phyloP scores from a whole-genome alignment of 2,797 vertebrate genomes.

The Microctenopoma steveboyesi region DNA sequence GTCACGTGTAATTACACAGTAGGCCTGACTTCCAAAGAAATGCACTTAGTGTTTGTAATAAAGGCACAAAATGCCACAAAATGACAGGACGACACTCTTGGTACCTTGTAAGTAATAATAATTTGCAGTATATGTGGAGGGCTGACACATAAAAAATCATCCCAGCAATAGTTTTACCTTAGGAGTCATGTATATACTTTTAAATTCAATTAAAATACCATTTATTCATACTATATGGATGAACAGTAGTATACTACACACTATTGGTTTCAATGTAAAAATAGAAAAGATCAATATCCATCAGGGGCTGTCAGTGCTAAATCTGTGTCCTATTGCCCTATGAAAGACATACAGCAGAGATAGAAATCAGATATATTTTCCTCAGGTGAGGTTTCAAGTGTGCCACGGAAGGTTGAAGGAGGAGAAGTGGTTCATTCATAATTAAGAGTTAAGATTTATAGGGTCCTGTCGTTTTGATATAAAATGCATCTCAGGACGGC shows the following conservation, averaged over 20 bases:
- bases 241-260: too few relatives aligned
- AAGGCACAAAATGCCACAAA: not conserved
- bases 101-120: not conserved
- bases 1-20: slow-evolving; percentile 65
- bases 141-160: not conserved
- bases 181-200: not conserved
- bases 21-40: not conserved
- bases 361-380: slow-evolving; percentile 24
- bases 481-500: slow-evolving; percentile 59
- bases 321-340: slow-evolving; percentile 18
- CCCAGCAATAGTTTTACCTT: not conserved
- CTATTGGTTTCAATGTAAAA: slow-evolving; percentile 24
- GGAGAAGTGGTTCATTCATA: slow-evolving; percentile 61
- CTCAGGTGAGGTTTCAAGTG: slow-evolving; percentile 45
- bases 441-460: slow-evolving; percentile 67
- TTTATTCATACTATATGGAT: too few relatives aligned
- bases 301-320: slow-evolving; percentile 12
- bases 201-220: not conserved
- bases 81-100: not conserved
- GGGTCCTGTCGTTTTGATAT: slow-evolving; percentile 53
- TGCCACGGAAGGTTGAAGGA: slow-evolving; percentile 25
- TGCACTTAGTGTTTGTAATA: not conserved
- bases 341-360: slow-evolving; percentile 20
- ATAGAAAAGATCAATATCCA: slow-evolving; percentile 27
- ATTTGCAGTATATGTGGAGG: not conserved